A percentile compares a stretch with the other conserved stretches of the same genome.
Conservation (phyloP, 2,797 vertebrate genomes). For the Anabacerthia variegaticeps region DNA sequence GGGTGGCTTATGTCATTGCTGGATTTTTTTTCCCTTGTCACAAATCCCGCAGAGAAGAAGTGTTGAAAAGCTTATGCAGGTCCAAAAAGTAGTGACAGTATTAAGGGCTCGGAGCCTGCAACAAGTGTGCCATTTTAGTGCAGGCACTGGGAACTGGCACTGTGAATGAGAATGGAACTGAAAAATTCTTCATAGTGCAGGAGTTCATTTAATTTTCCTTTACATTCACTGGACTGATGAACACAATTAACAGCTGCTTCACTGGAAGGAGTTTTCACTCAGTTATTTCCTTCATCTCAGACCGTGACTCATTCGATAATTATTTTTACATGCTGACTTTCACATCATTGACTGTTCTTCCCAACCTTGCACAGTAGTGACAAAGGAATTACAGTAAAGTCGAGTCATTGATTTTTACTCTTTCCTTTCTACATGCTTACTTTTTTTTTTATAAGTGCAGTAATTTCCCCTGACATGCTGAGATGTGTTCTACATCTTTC, state of each 20-base stretch:
- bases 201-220: neutral
- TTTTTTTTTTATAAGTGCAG: neutral
- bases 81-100: neutral
- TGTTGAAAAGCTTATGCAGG: neutral
- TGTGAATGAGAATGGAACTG: neutral
- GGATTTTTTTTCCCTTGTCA: neutral
- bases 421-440: neutral
- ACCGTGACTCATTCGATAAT: neutral
- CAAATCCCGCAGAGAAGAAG: neutral
- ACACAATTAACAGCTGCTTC: neutral
- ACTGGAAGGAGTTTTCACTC: neutral
- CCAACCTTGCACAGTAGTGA: neutral
- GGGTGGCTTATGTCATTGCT: neutral
- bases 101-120: neutral
- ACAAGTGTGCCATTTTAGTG: neutral
- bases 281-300: neutral
- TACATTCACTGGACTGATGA: neutral
- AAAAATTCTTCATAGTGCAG: neutral
- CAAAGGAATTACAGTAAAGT: neutral
- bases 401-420: neutral
- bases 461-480: neutral
- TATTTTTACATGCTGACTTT: slow-evolving; percentile 14
- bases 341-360: neutral
- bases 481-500: neutral
- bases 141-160: neutral